Conservation (phyloP, 2,113 vertebrate genomes). For the Tympanuchus pallidicinctus region DNA sequence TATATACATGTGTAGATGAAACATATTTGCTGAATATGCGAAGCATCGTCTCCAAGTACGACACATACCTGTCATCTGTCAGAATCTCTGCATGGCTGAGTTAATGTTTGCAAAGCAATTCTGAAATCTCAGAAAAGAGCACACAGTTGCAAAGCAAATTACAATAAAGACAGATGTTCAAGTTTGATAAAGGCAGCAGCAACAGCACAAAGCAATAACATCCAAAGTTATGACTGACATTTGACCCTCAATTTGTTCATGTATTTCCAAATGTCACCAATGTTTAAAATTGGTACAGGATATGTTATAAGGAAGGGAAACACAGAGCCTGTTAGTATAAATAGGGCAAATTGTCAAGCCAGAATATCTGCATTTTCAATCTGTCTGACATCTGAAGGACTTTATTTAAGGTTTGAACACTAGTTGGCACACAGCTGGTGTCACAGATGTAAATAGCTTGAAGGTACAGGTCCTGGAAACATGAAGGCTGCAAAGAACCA, state of each 20-base stretch:
- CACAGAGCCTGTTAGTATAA: neutral
- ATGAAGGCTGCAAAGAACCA: neutral
- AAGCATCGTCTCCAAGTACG: neutral
- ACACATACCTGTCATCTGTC: neutral
- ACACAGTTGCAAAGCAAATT: neutral
- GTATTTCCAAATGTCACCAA: neutral
- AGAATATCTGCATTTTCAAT: neutral
- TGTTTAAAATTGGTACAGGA: neutral
- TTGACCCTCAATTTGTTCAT: neutral
- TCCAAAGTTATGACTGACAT: neutral
- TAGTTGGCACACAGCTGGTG: slow-evolving; percentile 15
- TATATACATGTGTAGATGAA: neutral
- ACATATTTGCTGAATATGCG: neutral
- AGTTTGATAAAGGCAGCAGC: neutral
- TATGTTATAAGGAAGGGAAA: neutral
- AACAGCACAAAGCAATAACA: neutral
- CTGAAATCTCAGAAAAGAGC: neutral
- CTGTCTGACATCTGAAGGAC: neutral
- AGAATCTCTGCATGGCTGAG: neutral
- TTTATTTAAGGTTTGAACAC: neutral
- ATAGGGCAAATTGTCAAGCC: neutral
- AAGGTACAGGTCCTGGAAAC: slow-evolving; percentile 38
- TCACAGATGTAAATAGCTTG: slow-evolving; percentile 8
- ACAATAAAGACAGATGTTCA: neutral
- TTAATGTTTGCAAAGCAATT: neutral